These are phyloP conservation scores for Oxytorus armatus DNA, from an alignment of 2,888 invertebrate species.

Conservation along the genomic window DNA sequence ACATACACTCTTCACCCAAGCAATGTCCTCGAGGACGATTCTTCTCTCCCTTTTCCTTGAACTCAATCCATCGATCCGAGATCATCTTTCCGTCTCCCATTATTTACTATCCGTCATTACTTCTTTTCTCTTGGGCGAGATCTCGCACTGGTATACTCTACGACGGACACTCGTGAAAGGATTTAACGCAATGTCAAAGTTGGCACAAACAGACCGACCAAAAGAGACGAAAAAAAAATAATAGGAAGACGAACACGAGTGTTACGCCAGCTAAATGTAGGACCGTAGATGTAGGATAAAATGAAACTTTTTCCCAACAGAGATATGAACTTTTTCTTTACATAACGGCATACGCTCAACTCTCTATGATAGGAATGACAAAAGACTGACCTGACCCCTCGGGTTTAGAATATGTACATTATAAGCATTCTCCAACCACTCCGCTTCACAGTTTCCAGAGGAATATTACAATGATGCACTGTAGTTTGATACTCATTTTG, in stretches of 20 bases:
- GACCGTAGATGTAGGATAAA: conserved; percentile 23
- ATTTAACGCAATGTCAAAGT: conserved; percentile 51
- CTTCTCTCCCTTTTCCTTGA: conserved; percentile 39
- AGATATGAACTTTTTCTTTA: conserved; percentile 7
- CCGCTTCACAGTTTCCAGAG: conserved; percentile 17
- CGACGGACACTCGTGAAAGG: conserved; percentile 32
- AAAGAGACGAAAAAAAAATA: conserved; percentile 8
- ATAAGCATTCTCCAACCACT: conserved; percentile 30
- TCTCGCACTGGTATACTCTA: conserved; percentile 13
- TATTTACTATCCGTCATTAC: conserved; percentile 26
- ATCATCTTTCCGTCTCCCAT: conserved; percentile 26
- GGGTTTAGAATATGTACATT: conserved; percentile 51
- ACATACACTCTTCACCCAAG: conserved; percentile 11
- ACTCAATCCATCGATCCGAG: conserved; percentile 50
- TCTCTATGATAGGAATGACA: conserved; percentile 44
- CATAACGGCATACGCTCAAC: neutral
- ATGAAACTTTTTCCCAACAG: conserved; percentile 21
- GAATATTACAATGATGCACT: conserved; percentile 35
- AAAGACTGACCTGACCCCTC: conserved; percentile 44
- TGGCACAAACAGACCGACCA: conserved; percentile 44
- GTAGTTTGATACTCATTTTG: conserved; percentile 3
- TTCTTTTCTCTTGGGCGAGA: conserved; percentile 24
- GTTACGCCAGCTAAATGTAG: conserved; percentile 21
- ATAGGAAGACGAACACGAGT: neutral
- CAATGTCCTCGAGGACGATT: conserved; percentile 23